These are phyloP conservation scores for Linyphia triangularis DNA, from an alignment of 2,888 invertebrate genomes.

Conservation along the genomic window DNA sequence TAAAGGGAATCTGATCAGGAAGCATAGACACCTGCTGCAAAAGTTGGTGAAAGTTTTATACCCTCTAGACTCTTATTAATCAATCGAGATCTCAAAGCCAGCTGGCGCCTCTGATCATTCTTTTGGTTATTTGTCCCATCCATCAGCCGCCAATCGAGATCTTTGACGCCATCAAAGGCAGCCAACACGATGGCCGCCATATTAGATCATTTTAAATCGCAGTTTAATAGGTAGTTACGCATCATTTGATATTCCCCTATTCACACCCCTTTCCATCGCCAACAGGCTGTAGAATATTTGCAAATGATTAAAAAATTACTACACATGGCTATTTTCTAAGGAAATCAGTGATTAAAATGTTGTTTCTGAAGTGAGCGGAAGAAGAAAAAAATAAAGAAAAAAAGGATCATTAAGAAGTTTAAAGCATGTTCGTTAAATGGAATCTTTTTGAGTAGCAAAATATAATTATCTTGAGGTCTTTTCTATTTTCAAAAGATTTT, in stretches of 20 bases:
- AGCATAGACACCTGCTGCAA: conserved; percentile 32
- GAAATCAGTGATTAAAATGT: not conserved
- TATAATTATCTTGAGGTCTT: not conserved
- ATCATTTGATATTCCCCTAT: conserved; percentile 39
- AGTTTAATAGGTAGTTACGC: conserved; percentile 55
- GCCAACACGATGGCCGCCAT: not conserved
- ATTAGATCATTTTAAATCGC: conserved; percentile 43
- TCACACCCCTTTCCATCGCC: not conserved
- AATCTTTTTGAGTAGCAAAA: too few relatives aligned
- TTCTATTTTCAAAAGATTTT: not conserved
- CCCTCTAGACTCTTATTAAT: conserved; percentile 31
- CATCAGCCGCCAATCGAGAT: conserved; percentile 45
- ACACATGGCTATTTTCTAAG: not conserved
- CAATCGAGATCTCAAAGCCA: conserved; percentile 37
- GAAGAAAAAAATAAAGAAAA: not conserved
- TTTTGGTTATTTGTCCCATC: conserved; percentile 63
- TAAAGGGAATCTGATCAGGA: not conserved
- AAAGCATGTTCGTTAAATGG: not conserved
- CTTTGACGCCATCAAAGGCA: not conserved
- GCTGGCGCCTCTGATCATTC: conserved; percentile 50
- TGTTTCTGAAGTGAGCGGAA: not conserved
- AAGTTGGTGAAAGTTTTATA: conserved; percentile 35
- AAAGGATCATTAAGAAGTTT: not conserved
- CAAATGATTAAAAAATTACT: not conserved
- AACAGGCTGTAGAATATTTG: too few relatives aligned